These are phyloP conservation scores for Poicephalus gulielmi DNA, from an alignment of 2,113 vertebrate genomes.

Conservation along the genomic window DNA sequence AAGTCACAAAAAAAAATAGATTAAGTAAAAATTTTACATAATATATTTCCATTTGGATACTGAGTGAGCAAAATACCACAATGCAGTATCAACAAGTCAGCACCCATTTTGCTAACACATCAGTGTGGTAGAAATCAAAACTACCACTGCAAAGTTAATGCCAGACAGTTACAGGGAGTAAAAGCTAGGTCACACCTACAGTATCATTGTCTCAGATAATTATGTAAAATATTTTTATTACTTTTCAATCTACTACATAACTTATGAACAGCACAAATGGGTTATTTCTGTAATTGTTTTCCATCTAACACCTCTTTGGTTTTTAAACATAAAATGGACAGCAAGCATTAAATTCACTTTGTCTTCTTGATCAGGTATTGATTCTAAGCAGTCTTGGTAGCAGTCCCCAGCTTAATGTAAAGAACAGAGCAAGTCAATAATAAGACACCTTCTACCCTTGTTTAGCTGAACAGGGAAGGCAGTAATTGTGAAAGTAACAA, in stretches of 20 bases:
- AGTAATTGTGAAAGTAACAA: background rate
- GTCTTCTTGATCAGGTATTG: background rate
- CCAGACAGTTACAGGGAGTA: background rate
- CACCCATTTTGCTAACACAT: background rate
- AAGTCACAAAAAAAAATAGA: constrained; percentile 62
- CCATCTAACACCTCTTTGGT: background rate
- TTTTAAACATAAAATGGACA: background rate
- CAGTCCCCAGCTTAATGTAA: background rate
- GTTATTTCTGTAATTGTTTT: background rate
- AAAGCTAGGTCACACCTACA: background rate
- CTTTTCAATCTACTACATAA: background rate
- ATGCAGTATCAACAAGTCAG: background rate
- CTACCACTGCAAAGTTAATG: background rate
- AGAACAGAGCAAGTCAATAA: background rate
- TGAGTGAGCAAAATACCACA: background rate
- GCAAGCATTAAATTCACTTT: background rate
- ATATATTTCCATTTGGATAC: background rate
- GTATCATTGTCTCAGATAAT: background rate
- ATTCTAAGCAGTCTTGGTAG: background rate
- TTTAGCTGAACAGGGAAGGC: background rate
- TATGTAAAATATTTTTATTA: background rate
- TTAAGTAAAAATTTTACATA: background rate
- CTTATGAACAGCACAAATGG: background rate
- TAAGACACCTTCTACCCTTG: background rate
- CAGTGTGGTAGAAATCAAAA: background rate